Conservation (phyloP, 2,888 invertebrate species). For the Rambutsinella grinnellia region DNA sequence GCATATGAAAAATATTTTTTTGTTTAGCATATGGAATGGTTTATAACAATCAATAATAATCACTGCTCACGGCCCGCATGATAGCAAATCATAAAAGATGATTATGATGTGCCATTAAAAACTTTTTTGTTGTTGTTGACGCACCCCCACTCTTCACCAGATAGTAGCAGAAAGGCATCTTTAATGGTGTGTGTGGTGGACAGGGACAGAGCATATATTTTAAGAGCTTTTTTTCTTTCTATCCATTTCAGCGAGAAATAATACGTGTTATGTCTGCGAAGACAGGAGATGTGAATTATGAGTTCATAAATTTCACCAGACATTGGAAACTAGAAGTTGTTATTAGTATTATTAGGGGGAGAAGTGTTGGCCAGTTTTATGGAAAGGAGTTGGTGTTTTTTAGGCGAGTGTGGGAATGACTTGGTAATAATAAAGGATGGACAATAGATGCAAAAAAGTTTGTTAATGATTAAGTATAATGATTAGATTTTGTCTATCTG, state of each 20-base stretch:
- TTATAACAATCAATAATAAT: background rate
- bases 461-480: too few relatives aligned
- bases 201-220: slow-evolving; percentile 7
- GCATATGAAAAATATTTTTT: background rate
- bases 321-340: background rate
- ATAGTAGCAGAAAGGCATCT: too few relatives aligned
- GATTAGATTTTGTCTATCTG: too few relatives aligned
- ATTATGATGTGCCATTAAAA: slow-evolving; percentile 37
- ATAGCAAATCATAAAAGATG: slow-evolving; percentile 28
- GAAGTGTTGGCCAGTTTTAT: too few relatives aligned
- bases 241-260: background rate
- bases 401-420: too few relatives aligned
- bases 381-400: too few relatives aligned
- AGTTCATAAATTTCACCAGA: slow-evolving; percentile 14
- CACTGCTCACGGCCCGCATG: background rate
- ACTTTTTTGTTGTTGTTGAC: slow-evolving; percentile 13
- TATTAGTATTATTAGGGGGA: too few relatives aligned
- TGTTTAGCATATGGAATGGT: background rate
- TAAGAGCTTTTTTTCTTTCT: background rate
- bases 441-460: too few relatives aligned
- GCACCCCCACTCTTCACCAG: slow-evolving; percentile 24
- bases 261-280: background rate
- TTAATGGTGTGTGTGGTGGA: too few relatives aligned
- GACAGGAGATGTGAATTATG: slow-evolving; percentile 16
- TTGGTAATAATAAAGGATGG: too few relatives aligned